Evolutionary conservation across 2,113 vertebrate genomes (phyloP), one percentile per base, ranked within the genome.

Genomic region (Pontoporia blainvillei): DNA sequence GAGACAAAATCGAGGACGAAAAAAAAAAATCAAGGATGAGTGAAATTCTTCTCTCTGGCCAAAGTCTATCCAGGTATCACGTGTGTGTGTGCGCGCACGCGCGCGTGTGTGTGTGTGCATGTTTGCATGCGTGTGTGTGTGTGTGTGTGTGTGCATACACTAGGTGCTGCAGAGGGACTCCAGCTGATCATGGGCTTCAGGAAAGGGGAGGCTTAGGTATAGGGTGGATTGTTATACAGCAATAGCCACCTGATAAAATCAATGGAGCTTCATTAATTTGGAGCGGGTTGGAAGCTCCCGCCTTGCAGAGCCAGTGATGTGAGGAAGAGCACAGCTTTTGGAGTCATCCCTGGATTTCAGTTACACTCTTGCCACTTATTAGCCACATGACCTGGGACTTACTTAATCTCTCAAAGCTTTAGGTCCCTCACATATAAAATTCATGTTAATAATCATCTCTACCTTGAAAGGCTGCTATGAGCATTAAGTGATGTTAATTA

Each of bases 81-180:
- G 18, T 57, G 54, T 57, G 54, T 20, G 54, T 20, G n/a, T 39
- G 17, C 4, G 1, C 5, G 52, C 4, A 0, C 5, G 52, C 5
- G 49, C 15, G 49, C 15, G 49, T 15, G 49, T 15, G 14, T 14
- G 46, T 15, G 52, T 25, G 27, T 41, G 36, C 39, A 39, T 6
- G 5, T 17, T 3, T 17, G 52, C 13, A 12, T 0, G 4, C 5
- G 15, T 20, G 54, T 27, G n/a, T 44, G 36, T 1, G 5, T 54
- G 52, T 54, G 52, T 54, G 54, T 7, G 54, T 27, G n/a, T 44
- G 36, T 17, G 8, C 4, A 8, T 21, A 57, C 20, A 0, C 15
- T n/a, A 69, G 52, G 23, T 25, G 17, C 54, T 73, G 8, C 59
- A 36, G 36, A 46, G 23, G 36, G 49, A n/a, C 29, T 46, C 62